phyloP scores from a whole-genome alignment of 2,797 vertebrate genomes.

The Chelmon rostratus region DNA sequence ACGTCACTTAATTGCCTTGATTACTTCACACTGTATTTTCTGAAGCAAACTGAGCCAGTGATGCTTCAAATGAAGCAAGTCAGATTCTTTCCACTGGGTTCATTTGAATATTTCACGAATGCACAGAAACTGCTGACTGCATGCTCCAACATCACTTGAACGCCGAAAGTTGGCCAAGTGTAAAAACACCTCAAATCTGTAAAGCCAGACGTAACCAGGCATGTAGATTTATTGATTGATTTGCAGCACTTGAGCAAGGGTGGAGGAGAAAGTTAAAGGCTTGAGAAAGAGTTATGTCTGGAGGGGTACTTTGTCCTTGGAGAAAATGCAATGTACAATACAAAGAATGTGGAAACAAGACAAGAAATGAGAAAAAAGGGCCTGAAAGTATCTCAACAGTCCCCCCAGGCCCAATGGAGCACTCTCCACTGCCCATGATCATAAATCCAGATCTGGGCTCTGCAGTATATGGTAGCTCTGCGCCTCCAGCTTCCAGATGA shows the following conservation, averaged over 20 bases:
- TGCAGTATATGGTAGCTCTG: constrained; percentile 52
- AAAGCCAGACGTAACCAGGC: neutral
- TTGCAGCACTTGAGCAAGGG: constrained; percentile 28
- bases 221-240: constrained; percentile 23
- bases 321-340: constrained; percentile 51
- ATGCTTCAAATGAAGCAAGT: constrained; percentile 62
- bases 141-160: constrained; percentile 14
- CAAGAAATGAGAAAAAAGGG: constrained; percentile 62
- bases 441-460: constrained; percentile 78
- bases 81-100: constrained; percentile 33
- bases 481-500: constrained; percentile 51
- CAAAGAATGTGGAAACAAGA: constrained; percentile 64
- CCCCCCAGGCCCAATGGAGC: constrained; percentile 54
- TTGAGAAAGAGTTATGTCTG: constrained; percentile 46
- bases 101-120: constrained; percentile 31
- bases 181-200: constrained; percentile 7
- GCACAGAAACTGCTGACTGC: constrained; percentile 37
- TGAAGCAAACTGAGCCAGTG: constrained; percentile 43
- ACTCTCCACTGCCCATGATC: constrained; percentile 61
- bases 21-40: constrained; percentile 29
- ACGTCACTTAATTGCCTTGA: constrained; percentile 49
- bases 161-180: constrained; percentile 15
- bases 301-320: constrained; percentile 58
- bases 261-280: constrained; percentile 42
- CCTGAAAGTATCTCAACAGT: constrained; percentile 58